A percentile compares a stretch with the other conserved stretches of the same genome.
Conservation (phyloP, 30 jellyfish, hydroid and myxozoan species). For the Hydractinia symbiolongicarpus region DNA sequence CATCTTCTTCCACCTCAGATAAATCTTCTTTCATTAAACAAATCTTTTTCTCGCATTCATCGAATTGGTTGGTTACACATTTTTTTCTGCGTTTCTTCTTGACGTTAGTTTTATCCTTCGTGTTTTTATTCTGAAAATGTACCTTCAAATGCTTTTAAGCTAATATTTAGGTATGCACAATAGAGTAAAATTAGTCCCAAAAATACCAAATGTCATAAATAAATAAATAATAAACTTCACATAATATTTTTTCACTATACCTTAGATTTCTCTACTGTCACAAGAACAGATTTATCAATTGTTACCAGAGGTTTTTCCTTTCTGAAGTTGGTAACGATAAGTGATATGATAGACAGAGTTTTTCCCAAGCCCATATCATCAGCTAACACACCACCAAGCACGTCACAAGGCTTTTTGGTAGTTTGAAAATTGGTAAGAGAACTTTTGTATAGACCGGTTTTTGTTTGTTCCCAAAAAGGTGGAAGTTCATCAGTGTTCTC, state of each 20-base stretch:
- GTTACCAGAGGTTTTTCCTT: conserved; percentile 43
- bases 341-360: conserved; percentile 53
- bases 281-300: conserved; percentile 7
- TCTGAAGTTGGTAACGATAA: conserved; percentile 52
- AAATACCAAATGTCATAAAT: too few species aligned
- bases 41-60: background rate
- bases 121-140: too few species aligned
- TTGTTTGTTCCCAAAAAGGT: conserved; percentile 57
- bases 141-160: too few species aligned
- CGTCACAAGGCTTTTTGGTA: conserved; percentile 34
- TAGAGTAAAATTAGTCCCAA: too few species aligned
- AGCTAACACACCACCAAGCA: conserved; percentile 65
- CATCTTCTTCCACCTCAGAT: conserved; percentile 16
- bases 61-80: background rate
- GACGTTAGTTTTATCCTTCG: background rate
- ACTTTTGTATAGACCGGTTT: conserved; percentile 30
- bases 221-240: too few species aligned
- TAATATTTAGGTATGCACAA: too few species aligned
- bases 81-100: background rate
- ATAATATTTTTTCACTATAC: too few species aligned
- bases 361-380: conserved; percentile 84
- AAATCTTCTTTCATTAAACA: conserved; percentile 23
- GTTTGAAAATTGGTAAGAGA: conserved; percentile 45
- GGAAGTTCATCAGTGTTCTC: conserved; percentile 52
- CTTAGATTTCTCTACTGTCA: too few species aligned